Percentiles rank a stretch among this genome's conserved stretches.
These are phyloP conservation scores for Limnephilus auricula DNA, from an alignment of 2,888 invertebrate species.

Conservation along the genomic window DNA sequence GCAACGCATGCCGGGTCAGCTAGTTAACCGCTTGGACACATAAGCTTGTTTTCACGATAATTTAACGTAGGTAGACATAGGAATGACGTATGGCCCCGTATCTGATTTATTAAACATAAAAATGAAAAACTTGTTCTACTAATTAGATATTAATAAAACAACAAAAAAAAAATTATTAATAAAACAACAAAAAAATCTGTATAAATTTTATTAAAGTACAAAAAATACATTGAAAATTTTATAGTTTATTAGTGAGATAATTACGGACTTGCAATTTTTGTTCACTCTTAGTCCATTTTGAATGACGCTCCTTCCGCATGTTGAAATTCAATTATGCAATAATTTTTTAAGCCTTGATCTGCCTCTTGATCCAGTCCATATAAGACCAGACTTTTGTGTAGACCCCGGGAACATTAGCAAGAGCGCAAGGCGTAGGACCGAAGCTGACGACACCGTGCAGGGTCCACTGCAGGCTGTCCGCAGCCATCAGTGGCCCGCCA, in stretches of 20 bases:
- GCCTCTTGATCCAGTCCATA: constrained; percentile 72
- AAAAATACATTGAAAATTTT: too few relatives aligned
- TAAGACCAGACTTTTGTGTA: constrained; percentile 74
- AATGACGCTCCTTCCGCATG: not conserved
- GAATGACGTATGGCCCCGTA: too few relatives aligned
- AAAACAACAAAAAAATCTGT: too few relatives aligned
- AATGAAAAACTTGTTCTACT: too few relatives aligned
- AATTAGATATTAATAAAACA: too few relatives aligned
- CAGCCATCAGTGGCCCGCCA: constrained; percentile 78
- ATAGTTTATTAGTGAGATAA: not conserved
- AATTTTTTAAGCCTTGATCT: constrained; percentile 62
- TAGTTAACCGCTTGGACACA: too few relatives aligned
- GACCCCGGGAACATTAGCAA: constrained; percentile 72
- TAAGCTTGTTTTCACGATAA: too few relatives aligned
- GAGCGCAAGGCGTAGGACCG: constrained; percentile 72
- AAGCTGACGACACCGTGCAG: constrained; percentile 74
- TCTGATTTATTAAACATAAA: too few relatives aligned
- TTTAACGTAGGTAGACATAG: too few relatives aligned
- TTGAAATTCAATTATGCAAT: not conserved
- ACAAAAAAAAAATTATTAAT: too few relatives aligned
- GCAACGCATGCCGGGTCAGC: too few relatives aligned
- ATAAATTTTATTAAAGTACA: too few relatives aligned
- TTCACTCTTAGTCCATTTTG: not conserved
- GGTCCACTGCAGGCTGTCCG: constrained; percentile 69
- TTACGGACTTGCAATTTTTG: not conserved